These are phyloP conservation scores for Numenius arquata DNA, from an alignment of 2,113 vertebrate genomes.

Conservation along the genomic window DNA sequence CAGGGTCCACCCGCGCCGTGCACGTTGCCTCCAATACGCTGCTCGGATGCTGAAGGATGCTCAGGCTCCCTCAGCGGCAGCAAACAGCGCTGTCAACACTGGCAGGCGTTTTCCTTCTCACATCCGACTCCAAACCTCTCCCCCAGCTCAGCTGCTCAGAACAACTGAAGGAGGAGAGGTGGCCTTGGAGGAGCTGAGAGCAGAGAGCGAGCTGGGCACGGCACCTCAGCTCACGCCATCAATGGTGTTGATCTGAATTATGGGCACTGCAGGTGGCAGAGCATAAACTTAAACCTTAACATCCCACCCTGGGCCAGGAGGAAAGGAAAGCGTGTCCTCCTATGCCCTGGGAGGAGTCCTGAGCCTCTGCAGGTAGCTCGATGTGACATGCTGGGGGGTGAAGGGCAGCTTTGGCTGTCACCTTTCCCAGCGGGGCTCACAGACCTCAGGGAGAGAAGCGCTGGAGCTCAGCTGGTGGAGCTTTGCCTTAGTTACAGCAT, in stretches of 20 bases:
- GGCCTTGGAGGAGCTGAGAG: not conserved
- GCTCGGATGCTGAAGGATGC: not conserved
- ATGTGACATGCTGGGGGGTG: not conserved
- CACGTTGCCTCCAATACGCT: not conserved
- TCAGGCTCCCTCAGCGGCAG: not conserved
- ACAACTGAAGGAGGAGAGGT: not conserved
- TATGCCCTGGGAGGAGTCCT: not conserved
- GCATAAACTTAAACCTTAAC: not conserved
- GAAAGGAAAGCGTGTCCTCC: not conserved
- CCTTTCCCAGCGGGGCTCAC: not conserved
- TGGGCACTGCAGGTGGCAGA: not conserved
- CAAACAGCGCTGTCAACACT: not conserved
- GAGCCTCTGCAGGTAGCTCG: not conserved
- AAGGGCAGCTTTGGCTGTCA: not conserved
- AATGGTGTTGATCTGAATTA: not conserved
- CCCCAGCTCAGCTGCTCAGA: not conserved
- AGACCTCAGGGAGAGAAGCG: not conserved
- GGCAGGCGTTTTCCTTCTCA: not conserved
- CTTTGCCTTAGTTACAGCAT: not conserved
- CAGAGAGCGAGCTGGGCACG: rapidly evolving
- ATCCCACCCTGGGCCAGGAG: not conserved
- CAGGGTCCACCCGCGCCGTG: not conserved
- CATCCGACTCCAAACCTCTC: not conserved
- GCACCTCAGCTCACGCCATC: rapidly evolving
- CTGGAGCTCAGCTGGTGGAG: constrained; percentile 43